These are phyloP conservation scores for Hemicentrotus pulcherrimus DNA, from an alignment of 35 echinoderm and acorn worm species.

Conservation along the genomic window DNA sequence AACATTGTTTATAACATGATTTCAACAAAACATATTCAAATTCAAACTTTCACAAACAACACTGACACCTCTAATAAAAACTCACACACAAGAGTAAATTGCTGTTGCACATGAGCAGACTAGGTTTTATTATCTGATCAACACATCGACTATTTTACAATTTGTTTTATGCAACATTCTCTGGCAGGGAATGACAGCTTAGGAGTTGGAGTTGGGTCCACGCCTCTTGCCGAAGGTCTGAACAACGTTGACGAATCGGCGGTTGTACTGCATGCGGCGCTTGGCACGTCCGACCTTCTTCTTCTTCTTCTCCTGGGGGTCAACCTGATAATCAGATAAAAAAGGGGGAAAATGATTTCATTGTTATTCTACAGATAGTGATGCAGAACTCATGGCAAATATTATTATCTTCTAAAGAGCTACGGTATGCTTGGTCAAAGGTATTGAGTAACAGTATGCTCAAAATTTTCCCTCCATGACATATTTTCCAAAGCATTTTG, in stretches of 20 bases:
- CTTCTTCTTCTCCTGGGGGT: conserved; percentile 96
- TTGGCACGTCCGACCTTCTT: conserved; percentile 99
- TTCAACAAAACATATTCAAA: background rate
- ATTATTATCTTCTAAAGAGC: background rate
- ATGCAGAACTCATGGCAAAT: background rate
- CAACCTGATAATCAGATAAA: conserved; percentile 70
- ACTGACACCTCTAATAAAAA: background rate
- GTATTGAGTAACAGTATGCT: too few relatives aligned
- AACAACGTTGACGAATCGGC: conserved; percentile 95
- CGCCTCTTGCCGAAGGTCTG: conserved; percentile 91
- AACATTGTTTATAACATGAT: too few relatives aligned
- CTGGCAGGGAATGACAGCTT: conserved; percentile 33
- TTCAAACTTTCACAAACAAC: background rate
- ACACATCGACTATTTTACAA: conserved; percentile 30
- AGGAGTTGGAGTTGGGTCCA: conserved; percentile 99
- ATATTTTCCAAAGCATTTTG: too few relatives aligned
- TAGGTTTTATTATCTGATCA: conserved; percentile 34
- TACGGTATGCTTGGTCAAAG: background rate
- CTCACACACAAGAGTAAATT: background rate
- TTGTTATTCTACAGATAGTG: background rate
- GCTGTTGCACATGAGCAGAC: background rate
- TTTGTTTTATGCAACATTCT: background rate
- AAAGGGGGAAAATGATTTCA: background rate
- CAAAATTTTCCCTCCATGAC: too few relatives aligned
- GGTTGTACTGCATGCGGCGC: conserved; percentile 98